Evolutionary conservation across 2,113 vertebrate genomes (phyloP), one percentile per base, ranked within the genome.

Genomic region (Vidua macroura): DNA sequence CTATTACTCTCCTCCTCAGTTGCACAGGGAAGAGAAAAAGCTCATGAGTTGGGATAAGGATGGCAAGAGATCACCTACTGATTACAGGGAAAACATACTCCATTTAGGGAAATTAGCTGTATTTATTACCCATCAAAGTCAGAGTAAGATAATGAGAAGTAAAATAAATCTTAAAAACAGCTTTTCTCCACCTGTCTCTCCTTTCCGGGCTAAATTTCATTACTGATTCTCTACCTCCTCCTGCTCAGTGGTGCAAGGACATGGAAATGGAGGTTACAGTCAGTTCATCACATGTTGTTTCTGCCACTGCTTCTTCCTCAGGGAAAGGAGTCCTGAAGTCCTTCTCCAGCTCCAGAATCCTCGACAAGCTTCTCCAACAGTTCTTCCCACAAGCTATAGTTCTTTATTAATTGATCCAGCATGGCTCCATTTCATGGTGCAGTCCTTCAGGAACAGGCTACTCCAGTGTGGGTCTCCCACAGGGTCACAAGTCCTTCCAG

Each of bases 241-340:
- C 66, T 41, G 15, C 21, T 72, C 35, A 25, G 30, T 35, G 30
- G 9, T 9, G 14, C 49, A 49, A 55, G 30, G 41, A 72, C 49
- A 41, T 0, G 0, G 11, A 25, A 63, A 49, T 10, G 13, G 24
- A 79, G 14, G 17, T 35, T 70, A 25, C 4, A 2, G 49, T 48
- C 58, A 22, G 14, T 48, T 25, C 17, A 43, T 63, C 35, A 15
- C 30, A 25, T 24, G 10, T 35, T 70, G 20, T 56, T 87, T 87
- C 66, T 55, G 30, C 17, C 35, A 35, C 48, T 62, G 30, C 58
- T 49, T 64, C 30, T 49, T 72, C 30, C 35, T 41, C 41, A 18
- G 41, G 13, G 30, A 41, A 25, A 48, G n/a, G 41, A 48, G 13
- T 41, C 13, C 33, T 60, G n/a, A n/a, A 48, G 13, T 41, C 13